Percentiles rank a stretch among this genome's conserved stretches.
Conservation (phyloP, 2,797 vertebrate species). For the Helicolenus hilgendorfi region DNA sequence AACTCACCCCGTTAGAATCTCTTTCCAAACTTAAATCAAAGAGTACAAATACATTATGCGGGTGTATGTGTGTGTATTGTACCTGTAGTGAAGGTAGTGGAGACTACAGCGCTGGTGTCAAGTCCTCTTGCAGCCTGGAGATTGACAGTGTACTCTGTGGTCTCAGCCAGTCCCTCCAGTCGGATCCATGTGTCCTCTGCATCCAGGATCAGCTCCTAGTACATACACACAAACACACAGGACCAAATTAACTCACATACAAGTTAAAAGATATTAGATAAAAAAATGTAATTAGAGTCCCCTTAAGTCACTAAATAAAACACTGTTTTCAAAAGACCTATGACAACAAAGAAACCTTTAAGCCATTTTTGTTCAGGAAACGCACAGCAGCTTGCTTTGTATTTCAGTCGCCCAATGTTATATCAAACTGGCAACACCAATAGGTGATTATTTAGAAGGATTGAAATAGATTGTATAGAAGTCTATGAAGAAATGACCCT, state of each 20-base stretch:
- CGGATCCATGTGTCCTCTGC: conserved; percentile 98
- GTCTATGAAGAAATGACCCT: no score
- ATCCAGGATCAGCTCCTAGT: conserved; percentile 97
- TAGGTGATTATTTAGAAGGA: background rate
- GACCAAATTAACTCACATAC: background rate
- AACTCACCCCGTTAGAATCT: background rate
- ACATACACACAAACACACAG: background rate
- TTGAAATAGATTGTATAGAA: background rate
- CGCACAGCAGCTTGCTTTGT: background rate
- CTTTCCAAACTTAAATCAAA: conserved; percentile 22
- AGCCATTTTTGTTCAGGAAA: conserved; percentile 42
- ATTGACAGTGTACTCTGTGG: conserved; percentile 94
- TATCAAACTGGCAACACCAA: background rate
- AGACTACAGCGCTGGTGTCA: conserved; percentile 91
- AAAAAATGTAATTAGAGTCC: conserved; percentile 12
- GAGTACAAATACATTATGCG: conserved; percentile 5
- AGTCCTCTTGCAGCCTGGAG: conserved; percentile 95
- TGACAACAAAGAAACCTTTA: conserved; percentile 21
- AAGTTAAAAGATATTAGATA: background rate
- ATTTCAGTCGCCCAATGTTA: background rate
- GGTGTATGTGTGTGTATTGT: conserved; percentile 17
- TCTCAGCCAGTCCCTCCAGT: conserved; percentile 96
- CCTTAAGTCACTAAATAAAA: conserved; percentile 36
- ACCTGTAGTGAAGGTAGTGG: conserved; percentile 96
- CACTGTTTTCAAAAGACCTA: conserved; percentile 10